Evolutionary conservation across 2,797 vertebrate genomes (phyloP), one percentile per base, ranked within the genome.

Genomic region (Gila robusta): DNA sequence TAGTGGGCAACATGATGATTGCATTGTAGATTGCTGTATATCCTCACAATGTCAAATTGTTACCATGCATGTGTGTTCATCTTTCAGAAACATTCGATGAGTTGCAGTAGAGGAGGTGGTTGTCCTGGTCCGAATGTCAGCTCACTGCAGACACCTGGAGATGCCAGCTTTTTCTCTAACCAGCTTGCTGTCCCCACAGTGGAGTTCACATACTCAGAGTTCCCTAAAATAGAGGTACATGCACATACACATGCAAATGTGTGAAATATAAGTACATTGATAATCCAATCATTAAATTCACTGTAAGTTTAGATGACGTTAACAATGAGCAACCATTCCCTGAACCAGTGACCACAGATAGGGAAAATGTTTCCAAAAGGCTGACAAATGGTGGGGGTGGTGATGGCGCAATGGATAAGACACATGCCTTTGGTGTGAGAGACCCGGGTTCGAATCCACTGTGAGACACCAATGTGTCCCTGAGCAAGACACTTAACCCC

Each of bases 131-230:
- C 93, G 54, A 97, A 97, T 47, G 93, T 97, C 91, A 97, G 94
- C 90, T 97, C 97, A 1, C 90, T 96, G 81, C 98, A 99, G 94
- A 94, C 95, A 12, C 95, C 96, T 87, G 98, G 97, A 56, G 97
- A 98, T 90, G 92, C 95, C 1, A 92, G 95, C 89, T 98, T 97
- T 93, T 98, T 99, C 89, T 96, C 98, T 94, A 98, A 97, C 94
- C 94, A 95, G 23, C 95, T 99, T 5, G 97, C 96, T 82, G 94
- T 98, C 56, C 97, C 98, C 66, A 94, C 95, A 8, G 52, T 89
- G 4, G 96, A 98, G 91, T 98, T 98, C 90, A 93, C 95, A 82
- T 98, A 97, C 26, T 95, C 97, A 86, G 96, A 97, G 90, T 90
- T 92, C 86, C 94, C 89, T 91, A 84, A 92, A 82, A 93, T 92